These are phyloP conservation scores for Salvelinus fontinalis DNA, from an alignment of 2,113 vertebrate species.

Conservation along the genomic window DNA sequence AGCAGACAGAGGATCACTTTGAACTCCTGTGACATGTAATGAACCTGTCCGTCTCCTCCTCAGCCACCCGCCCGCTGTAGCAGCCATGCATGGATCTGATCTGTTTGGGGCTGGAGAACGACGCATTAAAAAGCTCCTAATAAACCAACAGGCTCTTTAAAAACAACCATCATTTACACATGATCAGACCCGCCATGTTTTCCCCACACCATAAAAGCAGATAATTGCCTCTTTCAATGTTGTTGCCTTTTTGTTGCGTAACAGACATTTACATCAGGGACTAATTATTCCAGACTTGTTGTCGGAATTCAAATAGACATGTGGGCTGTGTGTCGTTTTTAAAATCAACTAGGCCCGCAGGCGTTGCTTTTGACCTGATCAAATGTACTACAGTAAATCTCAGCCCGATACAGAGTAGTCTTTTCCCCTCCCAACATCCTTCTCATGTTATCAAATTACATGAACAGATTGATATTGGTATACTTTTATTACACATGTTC, in stretches of 20 bases:
- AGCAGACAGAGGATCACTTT: slow-evolving; percentile 70
- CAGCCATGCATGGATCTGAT: slow-evolving; percentile 14
- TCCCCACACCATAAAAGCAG: slow-evolving; percentile 57
- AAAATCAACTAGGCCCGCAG: neutral
- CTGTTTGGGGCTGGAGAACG: slow-evolving; percentile 28
- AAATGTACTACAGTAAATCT: neutral
- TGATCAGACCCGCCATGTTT: slow-evolving; percentile 53
- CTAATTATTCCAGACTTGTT: slow-evolving; percentile 65
- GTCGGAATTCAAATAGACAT: slow-evolving; percentile 58
- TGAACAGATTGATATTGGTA: slow-evolving; percentile 40
- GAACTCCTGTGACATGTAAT: slow-evolving; percentile 68
- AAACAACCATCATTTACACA: slow-evolving; percentile 68
- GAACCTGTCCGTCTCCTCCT: slow-evolving; percentile 50
- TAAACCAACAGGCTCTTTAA: slow-evolving; percentile 53
- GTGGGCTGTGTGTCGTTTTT: slow-evolving; percentile 48
- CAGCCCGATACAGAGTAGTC: slow-evolving; percentile 10
- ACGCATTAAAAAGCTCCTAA: slow-evolving; percentile 22
- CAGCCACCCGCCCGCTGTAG: neutral
- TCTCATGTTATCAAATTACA: slow-evolving; percentile 5
- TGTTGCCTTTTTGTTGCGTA: slow-evolving; percentile 61
- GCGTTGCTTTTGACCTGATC: slow-evolving; percentile 42
- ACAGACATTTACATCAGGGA: slow-evolving; percentile 69
- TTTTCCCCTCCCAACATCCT: neutral
- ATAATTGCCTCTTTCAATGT: slow-evolving; percentile 69
- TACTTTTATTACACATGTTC: slow-evolving; percentile 25